Evolutionary conservation across 37 sponge, comb jelly and placozoan genomes (phyloP).

Genomic region (Geodia barretti): DNA sequence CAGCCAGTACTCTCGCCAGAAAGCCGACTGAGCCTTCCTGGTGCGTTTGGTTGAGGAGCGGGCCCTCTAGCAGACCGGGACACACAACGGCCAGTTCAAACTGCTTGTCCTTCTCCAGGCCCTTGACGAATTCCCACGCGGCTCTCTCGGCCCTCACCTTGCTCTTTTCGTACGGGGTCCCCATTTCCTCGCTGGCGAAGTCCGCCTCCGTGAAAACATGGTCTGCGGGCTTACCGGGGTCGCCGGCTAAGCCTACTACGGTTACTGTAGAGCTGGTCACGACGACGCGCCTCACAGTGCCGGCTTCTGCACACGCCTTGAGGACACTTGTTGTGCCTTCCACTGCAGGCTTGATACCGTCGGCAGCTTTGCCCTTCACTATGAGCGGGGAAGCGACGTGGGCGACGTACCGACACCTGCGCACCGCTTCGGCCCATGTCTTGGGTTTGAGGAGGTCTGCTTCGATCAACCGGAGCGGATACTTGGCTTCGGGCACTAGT

Average conservation of each 20-base stretch:
- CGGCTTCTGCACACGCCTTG: constrained; percentile 76
- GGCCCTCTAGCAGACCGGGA: constrained; percentile 78
- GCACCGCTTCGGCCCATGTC: constrained; percentile 82
- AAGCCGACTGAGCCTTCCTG: constrained; percentile 31
- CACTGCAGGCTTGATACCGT: constrained; percentile 71
- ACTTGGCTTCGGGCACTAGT: constrained; percentile 62
- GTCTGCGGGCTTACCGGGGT: constrained; percentile 24
- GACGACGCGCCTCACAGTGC: constrained; percentile 85
- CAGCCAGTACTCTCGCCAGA: constrained; percentile 30
- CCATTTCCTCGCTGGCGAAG: constrained; percentile 59
- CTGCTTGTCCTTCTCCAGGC: constrained; percentile 46
- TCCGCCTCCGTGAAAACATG: constrained; percentile 78
- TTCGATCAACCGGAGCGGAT: constrained; percentile 77
- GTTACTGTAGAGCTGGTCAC: constrained; percentile 89
- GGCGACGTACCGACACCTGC: constrained; percentile 80
- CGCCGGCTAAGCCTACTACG: constrained; percentile 64
- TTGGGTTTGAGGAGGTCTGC: constrained; percentile 76
- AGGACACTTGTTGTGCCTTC: constrained; percentile 83
- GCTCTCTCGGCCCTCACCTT: constrained; percentile 83
- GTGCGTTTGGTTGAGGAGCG: constrained; percentile 54
- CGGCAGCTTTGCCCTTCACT: constrained; percentile 22
- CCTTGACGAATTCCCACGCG: constrained; percentile 83
- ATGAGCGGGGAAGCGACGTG: constrained; percentile 91
- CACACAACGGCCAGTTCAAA: constrained; percentile 87
- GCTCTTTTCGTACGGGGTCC: constrained; percentile 74